Evolutionary conservation across 2,888 invertebrate genomes (phyloP).

Genomic region (Actias luna): DNA sequence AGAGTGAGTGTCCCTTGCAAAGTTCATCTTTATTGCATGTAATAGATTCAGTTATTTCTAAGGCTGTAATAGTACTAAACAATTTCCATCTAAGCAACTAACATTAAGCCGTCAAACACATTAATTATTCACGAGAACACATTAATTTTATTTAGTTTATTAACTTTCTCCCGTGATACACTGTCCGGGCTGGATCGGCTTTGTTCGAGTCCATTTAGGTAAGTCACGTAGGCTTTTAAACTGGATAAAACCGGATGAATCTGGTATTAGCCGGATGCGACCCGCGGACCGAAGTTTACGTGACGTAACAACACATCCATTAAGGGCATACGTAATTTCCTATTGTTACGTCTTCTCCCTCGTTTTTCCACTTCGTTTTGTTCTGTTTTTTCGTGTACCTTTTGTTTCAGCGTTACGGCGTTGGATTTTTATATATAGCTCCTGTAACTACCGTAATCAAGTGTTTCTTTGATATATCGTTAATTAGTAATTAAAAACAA

Average conservation of each 20-base stretch:
- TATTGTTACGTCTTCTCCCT: slow-evolving; percentile 14
- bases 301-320: slow-evolving; percentile 27
- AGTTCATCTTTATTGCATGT: background rate
- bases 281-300: slow-evolving; percentile 21
- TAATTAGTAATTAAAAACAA: too few relatives aligned
- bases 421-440: background rate
- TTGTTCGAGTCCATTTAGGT: slow-evolving; percentile 37
- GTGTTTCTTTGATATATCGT: background rate
- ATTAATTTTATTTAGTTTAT: slow-evolving; percentile 16
- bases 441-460: background rate
- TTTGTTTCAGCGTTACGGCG: background rate
- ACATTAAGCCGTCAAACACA: background rate
- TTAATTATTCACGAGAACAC: slow-evolving; percentile 9
- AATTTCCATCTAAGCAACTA: slow-evolving; percentile 2
- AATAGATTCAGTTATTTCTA: background rate
- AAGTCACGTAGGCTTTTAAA: slow-evolving; percentile 48
- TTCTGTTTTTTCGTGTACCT: background rate
- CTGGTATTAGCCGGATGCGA: slow-evolving; percentile 27
- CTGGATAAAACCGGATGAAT: slow-evolving; percentile 35
- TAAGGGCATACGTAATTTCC: slow-evolving; percentile 21
- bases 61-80: background rate
- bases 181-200: slow-evolving; percentile 24
- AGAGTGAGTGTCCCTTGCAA: too few relatives aligned
- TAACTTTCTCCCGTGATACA: slow-evolving; percentile 18
- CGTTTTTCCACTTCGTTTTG: slow-evolving; percentile 10